Evolutionary conservation across 2,797 vertebrate species (phyloP).

Genomic region (Peromyscus attwateri): DNA sequence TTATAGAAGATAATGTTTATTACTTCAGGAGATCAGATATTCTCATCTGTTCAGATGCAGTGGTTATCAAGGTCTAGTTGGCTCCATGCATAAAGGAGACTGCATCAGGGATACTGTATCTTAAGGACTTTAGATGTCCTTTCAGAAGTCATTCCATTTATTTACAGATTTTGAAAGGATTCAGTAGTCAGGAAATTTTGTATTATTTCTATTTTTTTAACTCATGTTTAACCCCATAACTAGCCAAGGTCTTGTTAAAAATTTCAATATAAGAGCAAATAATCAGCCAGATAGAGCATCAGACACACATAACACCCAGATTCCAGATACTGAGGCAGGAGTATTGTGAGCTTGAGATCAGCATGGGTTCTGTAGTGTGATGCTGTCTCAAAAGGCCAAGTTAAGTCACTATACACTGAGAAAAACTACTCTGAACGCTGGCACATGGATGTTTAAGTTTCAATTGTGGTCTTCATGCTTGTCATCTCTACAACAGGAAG

Average conservation of each 20-base stretch:
- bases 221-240: not conserved
- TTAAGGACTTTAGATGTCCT: conserved; percentile 16
- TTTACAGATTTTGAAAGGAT: conserved; percentile 53
- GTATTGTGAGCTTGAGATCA: not conserved
- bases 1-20: not conserved
- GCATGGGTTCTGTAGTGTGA: not conserved
- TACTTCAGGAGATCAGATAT: not conserved
- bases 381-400: not conserved
- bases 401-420: not conserved
- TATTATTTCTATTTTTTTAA: not conserved
- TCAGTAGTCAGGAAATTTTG: not conserved
- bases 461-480: not conserved
- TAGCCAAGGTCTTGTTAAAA: not conserved
- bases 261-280: conserved; percentile 46
- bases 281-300: not conserved
- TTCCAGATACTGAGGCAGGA: not conserved
- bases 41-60: not conserved
- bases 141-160: not conserved
- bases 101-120: not conserved
- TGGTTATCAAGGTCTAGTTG: not conserved
- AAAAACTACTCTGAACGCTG: not conserved
- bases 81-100: not conserved
- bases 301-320: not conserved
- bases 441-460: conserved; percentile 11
- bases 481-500: conserved; percentile 18